These are phyloP conservation scores for Arizona elegans DNA, from an alignment of 2,113 vertebrate genomes.

Conservation along the genomic window DNA sequence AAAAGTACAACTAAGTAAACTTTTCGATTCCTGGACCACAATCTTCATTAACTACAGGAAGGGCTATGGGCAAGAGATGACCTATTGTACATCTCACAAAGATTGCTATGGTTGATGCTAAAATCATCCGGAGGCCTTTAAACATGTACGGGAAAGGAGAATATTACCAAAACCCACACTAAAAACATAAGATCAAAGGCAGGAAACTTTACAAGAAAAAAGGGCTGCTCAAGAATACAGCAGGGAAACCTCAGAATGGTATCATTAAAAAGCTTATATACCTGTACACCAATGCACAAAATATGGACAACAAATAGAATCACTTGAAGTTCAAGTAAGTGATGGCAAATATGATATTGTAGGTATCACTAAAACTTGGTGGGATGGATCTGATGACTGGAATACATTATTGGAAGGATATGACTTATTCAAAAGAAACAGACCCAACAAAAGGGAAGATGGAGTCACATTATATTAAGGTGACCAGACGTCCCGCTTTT, in stretches of 20 bases:
- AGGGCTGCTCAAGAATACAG: background rate
- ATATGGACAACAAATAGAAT: background rate
- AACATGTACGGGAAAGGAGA: background rate
- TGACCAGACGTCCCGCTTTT: too few species aligned
- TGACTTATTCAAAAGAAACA: background rate
- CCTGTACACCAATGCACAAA: background rate
- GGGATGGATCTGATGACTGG: background rate
- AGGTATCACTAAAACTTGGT: background rate
- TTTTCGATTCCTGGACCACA: background rate
- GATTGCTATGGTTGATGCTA: background rate
- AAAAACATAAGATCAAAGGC: background rate
- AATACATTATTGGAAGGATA: background rate
- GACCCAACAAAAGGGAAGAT: background rate
- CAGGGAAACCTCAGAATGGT: background rate
- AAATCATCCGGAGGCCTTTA: background rate
- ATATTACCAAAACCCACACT: background rate
- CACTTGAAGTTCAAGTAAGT: background rate
- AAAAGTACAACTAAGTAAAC: background rate
- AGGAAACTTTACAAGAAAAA: background rate
- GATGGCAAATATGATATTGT: background rate
- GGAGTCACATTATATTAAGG: background rate
- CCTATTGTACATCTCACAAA: background rate
- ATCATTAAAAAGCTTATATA: background rate
- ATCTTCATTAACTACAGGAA: background rate
- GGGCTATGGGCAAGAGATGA: background rate